Conservation (phyloP, 2,888 invertebrate species). For the Anoplius nigerrimus region DNA sequence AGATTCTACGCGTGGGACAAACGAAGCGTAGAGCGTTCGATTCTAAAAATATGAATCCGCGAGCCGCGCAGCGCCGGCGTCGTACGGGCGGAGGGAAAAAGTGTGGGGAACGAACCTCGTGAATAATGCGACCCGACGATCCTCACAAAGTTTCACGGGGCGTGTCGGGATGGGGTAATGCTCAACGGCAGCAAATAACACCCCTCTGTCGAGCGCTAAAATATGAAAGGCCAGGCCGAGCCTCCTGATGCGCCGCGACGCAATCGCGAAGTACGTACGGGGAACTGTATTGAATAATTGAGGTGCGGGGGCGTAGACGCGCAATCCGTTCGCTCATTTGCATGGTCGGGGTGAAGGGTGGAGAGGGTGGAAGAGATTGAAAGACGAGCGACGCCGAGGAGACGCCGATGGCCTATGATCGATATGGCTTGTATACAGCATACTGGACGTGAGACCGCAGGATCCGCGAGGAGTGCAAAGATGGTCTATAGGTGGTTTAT, state of each 20-base stretch:
- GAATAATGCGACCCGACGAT: slow-evolving; percentile 32
- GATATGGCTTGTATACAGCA: not conserved
- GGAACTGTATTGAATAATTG: too few species aligned
- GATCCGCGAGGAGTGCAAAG: slow-evolving; percentile 22
- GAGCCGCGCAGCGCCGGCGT: too few species aligned
- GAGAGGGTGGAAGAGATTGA: too few species aligned
- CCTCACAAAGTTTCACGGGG: slow-evolving; percentile 30
- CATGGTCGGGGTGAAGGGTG: too few species aligned
- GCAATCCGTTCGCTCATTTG: too few species aligned
- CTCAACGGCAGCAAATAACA: not conserved
- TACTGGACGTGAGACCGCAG: not conserved
- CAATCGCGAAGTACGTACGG: too few species aligned
- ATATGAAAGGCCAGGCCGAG: slow-evolving; percentile 23
- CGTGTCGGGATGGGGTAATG: slow-evolving; percentile 16
- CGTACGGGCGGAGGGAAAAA: not conserved
- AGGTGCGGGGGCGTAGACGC: too few species aligned
- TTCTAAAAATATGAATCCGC: slow-evolving; percentile 29
- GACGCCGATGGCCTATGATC: too few species aligned
- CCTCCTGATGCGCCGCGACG: too few species aligned
- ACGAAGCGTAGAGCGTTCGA: slow-evolving; percentile 1
- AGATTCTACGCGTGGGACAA: not conserved
- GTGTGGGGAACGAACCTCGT: not conserved
- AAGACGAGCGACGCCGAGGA: too few species aligned
- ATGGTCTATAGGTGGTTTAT: slow-evolving; percentile 45
- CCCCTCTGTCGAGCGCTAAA: slow-evolving; percentile 2